Conservation (phyloP, 2,888 invertebrate species). For the Conistra vaccinii region DNA sequence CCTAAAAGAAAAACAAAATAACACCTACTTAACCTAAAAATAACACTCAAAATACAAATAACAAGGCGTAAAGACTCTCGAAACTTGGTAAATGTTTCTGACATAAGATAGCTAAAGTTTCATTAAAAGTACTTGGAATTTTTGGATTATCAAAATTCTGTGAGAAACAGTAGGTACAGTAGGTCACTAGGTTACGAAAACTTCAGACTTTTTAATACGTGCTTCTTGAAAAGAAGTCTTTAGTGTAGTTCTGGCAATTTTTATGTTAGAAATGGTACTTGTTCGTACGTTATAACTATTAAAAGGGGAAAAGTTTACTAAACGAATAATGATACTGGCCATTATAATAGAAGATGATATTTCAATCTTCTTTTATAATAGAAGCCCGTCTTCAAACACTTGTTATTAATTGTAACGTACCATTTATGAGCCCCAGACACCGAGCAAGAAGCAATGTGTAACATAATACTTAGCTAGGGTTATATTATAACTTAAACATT, state of each 20-base stretch:
- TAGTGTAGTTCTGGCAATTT: constrained; percentile 7
- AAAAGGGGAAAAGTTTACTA: neutral
- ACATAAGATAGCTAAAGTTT: constrained; percentile 47
- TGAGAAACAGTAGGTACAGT: constrained; percentile 48
- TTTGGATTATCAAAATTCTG: constrained; percentile 46
- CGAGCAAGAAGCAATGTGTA: neutral
- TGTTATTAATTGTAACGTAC: neutral
- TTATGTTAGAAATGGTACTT: neutral
- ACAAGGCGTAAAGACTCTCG: constrained; percentile 17
- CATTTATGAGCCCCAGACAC: neutral
- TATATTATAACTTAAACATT: too few species aligned
- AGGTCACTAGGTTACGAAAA: constrained; percentile 55
- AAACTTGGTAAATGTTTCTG: constrained; percentile 42
- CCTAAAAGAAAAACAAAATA: constrained; percentile 14
- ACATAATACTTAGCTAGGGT: neutral
- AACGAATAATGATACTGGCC: neutral
- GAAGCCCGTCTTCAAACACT: neutral
- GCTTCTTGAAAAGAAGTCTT: constrained; percentile 43
- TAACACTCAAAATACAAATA: constrained; percentile 33
- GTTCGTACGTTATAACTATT: constrained; percentile 12
- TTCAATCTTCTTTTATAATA: neutral
- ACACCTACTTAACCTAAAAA: constrained; percentile 29
- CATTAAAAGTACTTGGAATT: constrained; percentile 47
- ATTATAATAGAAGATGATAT: neutral
- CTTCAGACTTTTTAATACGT: constrained; percentile 34